Percentiles rank a stretch among this genome's conserved stretches.
These are phyloP conservation scores for Meriones psammophilus DNA, from an alignment of 2,797 vertebrate genomes.

Conservation along the genomic window DNA sequence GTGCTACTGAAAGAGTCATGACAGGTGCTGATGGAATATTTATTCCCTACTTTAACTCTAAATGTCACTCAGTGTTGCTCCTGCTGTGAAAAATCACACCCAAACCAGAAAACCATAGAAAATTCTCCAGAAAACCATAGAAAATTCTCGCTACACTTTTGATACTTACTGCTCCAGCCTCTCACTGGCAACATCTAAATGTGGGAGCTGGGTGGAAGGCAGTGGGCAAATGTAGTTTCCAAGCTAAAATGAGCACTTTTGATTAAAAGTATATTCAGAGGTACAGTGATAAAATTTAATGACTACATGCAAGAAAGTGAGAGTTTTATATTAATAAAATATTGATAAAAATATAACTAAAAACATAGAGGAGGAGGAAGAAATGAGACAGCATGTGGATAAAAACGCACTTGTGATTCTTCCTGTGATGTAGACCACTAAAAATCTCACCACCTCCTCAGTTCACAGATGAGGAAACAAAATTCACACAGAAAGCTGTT, in stretches of 20 bases:
- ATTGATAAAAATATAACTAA: background rate
- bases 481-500: background rate
- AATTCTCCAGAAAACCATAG: background rate
- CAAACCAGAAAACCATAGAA: background rate
- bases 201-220: background rate
- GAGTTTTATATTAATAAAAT: background rate
- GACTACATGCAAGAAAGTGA: background rate
- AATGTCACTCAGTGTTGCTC: background rate
- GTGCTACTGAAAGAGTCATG: background rate
- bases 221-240: background rate
- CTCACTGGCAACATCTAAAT: background rate
- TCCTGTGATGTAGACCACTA: background rate
- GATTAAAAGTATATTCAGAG: background rate
- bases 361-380: background rate
- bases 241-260: background rate
- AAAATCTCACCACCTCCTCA: background rate
- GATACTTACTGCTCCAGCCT: background rate
- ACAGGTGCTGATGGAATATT: background rate
- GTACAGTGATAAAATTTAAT: background rate
- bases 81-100: background rate
- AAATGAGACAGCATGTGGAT: background rate
- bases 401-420: background rate
- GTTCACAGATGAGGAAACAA: background rate
- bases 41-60: background rate
- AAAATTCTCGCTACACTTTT: background rate